Base-by-base conservation (phyloP, 2,888 invertebrate genomes). In the Idaea dimidiata region DNA sequence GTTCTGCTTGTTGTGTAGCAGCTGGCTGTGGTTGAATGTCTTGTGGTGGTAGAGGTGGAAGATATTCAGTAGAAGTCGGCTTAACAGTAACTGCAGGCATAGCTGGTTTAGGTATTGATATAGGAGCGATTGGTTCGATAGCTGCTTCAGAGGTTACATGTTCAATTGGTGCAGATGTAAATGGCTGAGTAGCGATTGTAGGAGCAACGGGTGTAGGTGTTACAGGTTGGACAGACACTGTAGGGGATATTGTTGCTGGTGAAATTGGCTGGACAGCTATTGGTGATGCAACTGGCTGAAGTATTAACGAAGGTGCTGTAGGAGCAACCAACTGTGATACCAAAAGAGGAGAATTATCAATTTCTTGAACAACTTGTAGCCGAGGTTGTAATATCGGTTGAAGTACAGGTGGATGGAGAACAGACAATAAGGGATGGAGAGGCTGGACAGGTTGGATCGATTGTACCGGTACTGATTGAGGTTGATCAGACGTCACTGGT, bases 311-410 rank as follows among this genome's bases (percentile, higher is more conserved):
- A 43, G 43, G 43, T 43, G 8, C 10, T 8, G 14, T 2, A 43
- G 43, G 43, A 2, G 43, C 14, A 4, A 32, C 32, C 10, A 14
- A 10, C 8, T 43, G 43, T 14, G 43, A 14, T 43, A 43, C 14
- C 10, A 43, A 43, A 10, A 10, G 2, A 43, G 43, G 10, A 14
- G 14, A 43, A 43, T 1, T 8, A 10, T 43, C 43, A 16, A 54
- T 7, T 16, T 56, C 17, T 56, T 56, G 56, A 56, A 56, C 18
- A 17, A 17, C 18, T 56, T 18, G 56, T 56, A 18, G 17, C 18
- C 10, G 56, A 56, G 56, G 56, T 17, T 55, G 54, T 16, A 55
- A 6, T 55, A 17, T 17, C 54, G 54, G 54, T 56, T 56, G 56
- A 10, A 18, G 7, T 56, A 43, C 14, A 43, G 43, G 14, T 43